Evolutionary conservation across 2,113 vertebrate genomes (phyloP), one percentile per base, ranked within the genome.

Genomic region (Labeo rohita): DNA sequence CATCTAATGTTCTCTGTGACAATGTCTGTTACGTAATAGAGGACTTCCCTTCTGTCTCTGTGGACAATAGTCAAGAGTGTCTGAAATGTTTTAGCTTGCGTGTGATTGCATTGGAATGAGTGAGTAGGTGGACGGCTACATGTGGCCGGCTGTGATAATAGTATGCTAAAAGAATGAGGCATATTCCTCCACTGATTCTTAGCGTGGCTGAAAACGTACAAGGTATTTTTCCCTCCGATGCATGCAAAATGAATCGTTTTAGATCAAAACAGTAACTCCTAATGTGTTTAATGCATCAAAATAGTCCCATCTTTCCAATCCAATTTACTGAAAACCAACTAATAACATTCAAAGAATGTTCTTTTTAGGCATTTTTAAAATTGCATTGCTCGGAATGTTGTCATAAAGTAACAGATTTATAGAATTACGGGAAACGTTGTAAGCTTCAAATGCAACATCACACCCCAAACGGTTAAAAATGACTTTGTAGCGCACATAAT

Each of bases 31-130:
- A 85, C 65, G 83, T 90, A 88, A 90, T 45, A 10, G 28, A 88
- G 80, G 68, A 83, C 84, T 87, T 90, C 87, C 89, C 72, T 47
- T 85, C 80, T 83, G 87, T 84, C 87, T 87, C 66, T 47, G 61
- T 85, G 75, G 83, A 90, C 86, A 89, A 89, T 85, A 87, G 84
- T 52, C 86, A 80, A 66, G 88, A 85, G 59, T 87, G 80, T 82
- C 79, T 89, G 76, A 76, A 72, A 80, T 59, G 45, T 50, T 75
- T 83, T 68, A 72, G 73, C 76, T 45, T 82, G 83, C 63, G 82
- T 87, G 85, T 86, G 84, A 89, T 84, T 80, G 85, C 81, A 82
- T 88, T 85, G 56, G 76, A 83, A 85, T 81, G 88, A 86, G 45
- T 75, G 89, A 86, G 86, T 86, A 80, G 88, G 88, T 84, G 88